phyloP scores from a whole-genome alignment of 1,140 invertebrate genomes.

The Drosophila persimilis region DNA sequence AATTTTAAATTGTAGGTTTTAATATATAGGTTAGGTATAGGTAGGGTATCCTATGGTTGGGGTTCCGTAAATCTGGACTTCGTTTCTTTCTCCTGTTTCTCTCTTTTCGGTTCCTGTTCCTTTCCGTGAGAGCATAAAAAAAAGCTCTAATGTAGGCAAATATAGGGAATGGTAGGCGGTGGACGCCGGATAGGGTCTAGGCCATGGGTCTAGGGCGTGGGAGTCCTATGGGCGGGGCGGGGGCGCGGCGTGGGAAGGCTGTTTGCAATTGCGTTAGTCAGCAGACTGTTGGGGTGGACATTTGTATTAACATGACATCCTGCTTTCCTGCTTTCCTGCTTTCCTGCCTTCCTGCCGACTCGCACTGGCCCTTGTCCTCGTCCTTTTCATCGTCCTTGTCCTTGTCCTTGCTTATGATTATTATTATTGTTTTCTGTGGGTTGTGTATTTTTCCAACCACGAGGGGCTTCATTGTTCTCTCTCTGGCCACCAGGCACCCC shows the following conservation, averaged over 20 bases:
- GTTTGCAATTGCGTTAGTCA: constrained; percentile 79
- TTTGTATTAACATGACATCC: constrained; percentile 80
- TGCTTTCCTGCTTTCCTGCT: constrained; percentile 40
- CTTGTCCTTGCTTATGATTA: constrained; percentile 65
- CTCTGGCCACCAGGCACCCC: constrained; percentile 22
- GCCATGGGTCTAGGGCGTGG: too few relatives aligned
- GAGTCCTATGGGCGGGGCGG: background rate
- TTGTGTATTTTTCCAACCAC: constrained; percentile 27
- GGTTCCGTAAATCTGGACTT: too few relatives aligned
- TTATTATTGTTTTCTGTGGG: constrained; percentile 72
- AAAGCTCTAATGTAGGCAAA: too few relatives aligned
- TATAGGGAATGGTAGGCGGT: background rate
- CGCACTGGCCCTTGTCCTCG: background rate
- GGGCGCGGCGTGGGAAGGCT: background rate
- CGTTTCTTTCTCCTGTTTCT: too few relatives aligned
- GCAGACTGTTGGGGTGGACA: constrained; percentile 62
- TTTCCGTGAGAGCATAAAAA: too few relatives aligned
- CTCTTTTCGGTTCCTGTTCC: too few relatives aligned
- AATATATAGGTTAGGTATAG: too few relatives aligned
- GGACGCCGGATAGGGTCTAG: background rate
- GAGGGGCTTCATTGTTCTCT: constrained; percentile 50
- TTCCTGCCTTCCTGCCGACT: constrained; percentile 36
- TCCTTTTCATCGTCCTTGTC: background rate
- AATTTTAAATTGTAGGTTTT: too few relatives aligned
- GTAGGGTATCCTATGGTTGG: too few relatives aligned